These are phyloP conservation scores for Mustela nigripes DNA, from an alignment of 2,113 vertebrate species.

Conservation along the genomic window DNA sequence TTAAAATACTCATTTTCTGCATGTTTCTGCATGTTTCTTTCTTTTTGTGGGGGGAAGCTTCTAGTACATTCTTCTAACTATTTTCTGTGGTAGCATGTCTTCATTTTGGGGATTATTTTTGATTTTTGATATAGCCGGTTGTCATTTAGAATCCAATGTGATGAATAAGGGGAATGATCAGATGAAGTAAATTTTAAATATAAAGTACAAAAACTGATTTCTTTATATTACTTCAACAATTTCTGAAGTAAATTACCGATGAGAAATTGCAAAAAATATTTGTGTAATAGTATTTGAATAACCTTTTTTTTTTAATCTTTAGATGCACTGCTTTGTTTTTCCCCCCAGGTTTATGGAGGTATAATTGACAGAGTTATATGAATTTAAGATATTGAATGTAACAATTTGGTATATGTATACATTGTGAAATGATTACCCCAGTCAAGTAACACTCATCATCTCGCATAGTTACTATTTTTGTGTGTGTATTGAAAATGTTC, in stretches of 20 bases:
- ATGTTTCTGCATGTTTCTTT: background rate
- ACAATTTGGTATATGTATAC: background rate
- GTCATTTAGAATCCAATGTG: slow-evolving; percentile 6
- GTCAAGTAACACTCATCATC: background rate
- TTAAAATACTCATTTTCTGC: background rate
- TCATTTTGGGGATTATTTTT: slow-evolving; percentile 43
- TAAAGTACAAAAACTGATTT: slow-evolving; percentile 7
- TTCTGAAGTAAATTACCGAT: slow-evolving; percentile 17
- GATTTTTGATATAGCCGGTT: background rate
- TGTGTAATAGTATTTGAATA: slow-evolving; percentile 42
- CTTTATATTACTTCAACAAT: slow-evolving; percentile 5
- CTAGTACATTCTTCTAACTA: slow-evolving; percentile 15
- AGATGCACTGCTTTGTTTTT: background rate
- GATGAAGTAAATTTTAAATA: slow-evolving; percentile 51
- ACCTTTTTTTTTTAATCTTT: background rate
- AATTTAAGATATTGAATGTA: background rate
- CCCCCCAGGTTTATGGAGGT: background rate
- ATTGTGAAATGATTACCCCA: background rate
- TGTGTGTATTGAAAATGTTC: background rate
- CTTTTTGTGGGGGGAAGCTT: background rate
- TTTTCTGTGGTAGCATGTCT: slow-evolving; percentile 21
- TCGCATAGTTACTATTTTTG: background rate
- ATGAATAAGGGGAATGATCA: slow-evolving; percentile 4
- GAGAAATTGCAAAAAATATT: slow-evolving; percentile 39
- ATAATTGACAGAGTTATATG: background rate